Evolutionary conservation across 2,113 vertebrate species (phyloP).

Genomic region (Dicrurus megarhynchus): DNA sequence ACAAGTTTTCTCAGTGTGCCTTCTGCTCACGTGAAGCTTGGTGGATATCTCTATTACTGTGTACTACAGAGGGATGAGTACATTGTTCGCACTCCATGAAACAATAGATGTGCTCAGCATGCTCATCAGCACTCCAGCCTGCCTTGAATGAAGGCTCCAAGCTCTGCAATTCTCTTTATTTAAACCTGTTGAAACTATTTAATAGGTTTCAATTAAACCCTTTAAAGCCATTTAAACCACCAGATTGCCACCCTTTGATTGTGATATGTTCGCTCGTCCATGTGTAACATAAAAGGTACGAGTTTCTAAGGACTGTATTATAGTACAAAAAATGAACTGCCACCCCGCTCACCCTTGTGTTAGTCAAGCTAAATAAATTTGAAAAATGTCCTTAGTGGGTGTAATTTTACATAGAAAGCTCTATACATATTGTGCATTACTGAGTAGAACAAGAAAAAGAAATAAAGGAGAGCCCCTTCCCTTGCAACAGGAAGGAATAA

Average conservation of each 20-base stretch:
- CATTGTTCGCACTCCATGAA: not conserved
- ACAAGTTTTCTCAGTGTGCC: not conserved
- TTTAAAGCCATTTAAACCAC: conserved; percentile 24
- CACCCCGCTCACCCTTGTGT: not conserved
- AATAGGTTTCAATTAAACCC: conserved; percentile 29
- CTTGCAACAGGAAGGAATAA: not conserved
- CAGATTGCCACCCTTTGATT: conserved; percentile 1
- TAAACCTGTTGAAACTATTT: conserved; percentile 41
- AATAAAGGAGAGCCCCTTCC: not conserved
- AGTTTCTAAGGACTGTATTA: not conserved
- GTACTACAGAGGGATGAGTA: not conserved
- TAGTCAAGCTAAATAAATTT: conserved; percentile 12
- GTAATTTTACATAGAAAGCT: not conserved
- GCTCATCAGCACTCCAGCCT: conserved; percentile 1
- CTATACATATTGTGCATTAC: not conserved
- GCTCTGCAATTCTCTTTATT: not conserved
- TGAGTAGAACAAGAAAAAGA: not conserved
- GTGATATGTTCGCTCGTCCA: not conserved
- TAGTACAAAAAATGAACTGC: not conserved
- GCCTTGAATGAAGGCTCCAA: not conserved
- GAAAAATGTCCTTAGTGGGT: not conserved
- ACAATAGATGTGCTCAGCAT: conserved; percentile 23
- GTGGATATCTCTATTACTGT: not conserved
- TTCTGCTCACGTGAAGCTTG: not conserved
- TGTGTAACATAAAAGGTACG: not conserved